A percentile compares a stretch with the other conserved stretches of the same genome.
Evolutionary conservation across 2,797 vertebrate species (phyloP).

Genomic region (Myoxocephalus aenaeus): DNA sequence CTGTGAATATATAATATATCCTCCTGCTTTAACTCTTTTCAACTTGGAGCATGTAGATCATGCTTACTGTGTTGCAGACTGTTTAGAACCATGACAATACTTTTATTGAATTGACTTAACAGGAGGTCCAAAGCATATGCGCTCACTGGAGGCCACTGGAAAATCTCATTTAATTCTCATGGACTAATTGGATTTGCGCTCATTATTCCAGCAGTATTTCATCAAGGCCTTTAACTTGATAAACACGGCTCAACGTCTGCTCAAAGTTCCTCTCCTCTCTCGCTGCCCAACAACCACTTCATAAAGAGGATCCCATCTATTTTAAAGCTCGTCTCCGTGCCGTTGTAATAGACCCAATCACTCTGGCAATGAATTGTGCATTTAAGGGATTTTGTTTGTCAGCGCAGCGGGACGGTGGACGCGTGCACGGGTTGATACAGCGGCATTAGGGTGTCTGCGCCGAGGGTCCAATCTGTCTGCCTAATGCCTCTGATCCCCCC

Average conservation of each 20-base stretch:
- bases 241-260: constrained; percentile 1
- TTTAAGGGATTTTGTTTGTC: constrained; percentile 54
- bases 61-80: neutral
- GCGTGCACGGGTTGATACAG: constrained; percentile 34
- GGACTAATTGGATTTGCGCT: constrained; percentile 38
- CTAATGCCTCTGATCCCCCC: constrained; percentile 67
- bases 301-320: neutral
- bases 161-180: constrained; percentile 45
- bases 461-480: constrained; percentile 46
- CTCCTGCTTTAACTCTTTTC: constrained; percentile 1
- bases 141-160: constrained; percentile 2
- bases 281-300: neutral
- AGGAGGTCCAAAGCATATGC: constrained; percentile 4
- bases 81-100: constrained; percentile 6
- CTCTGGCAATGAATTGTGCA: constrained; percentile 39
- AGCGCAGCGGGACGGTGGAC: constrained; percentile 20
- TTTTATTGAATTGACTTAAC: constrained; percentile 10
- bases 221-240: constrained; percentile 12
- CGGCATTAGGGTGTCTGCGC: constrained; percentile 54
- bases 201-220: constrained; percentile 20
- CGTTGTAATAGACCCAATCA: constrained; percentile 15
- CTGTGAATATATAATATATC: neutral
- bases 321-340: neutral
- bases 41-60: neutral
- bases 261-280: constrained; percentile 14